A percentile compares a stretch with the other conserved stretches of the same genome.
These are phyloP conservation scores for Stigmatopora nigra DNA, from an alignment of 2,113 vertebrate genomes.

Conservation along the genomic window DNA sequence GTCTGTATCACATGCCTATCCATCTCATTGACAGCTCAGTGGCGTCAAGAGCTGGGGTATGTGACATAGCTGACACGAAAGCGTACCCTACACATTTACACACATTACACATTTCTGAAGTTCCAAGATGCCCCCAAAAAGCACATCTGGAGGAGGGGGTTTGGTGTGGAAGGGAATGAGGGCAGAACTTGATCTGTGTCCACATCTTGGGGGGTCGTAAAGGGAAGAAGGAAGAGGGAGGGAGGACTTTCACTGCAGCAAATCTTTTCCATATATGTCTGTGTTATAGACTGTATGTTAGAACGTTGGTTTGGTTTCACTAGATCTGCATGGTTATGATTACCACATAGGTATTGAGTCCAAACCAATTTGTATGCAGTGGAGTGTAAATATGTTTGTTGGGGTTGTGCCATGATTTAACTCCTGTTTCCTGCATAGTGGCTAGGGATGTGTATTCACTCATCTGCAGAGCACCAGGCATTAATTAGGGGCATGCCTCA, in stretches of 20 bases:
- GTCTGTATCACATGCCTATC: constrained; percentile 57
- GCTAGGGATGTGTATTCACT: not conserved
- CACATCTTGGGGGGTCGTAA: constrained; percentile 45
- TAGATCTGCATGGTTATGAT: constrained; percentile 15
- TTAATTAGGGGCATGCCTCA: not conserved
- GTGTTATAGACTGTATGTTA: constrained; percentile 59
- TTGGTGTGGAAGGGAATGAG: constrained; percentile 14
- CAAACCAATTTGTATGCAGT: constrained; percentile 47
- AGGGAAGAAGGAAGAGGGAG: constrained; percentile 41
- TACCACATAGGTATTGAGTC: constrained; percentile 8
- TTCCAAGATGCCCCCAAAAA: constrained; percentile 20
- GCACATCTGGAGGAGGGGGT: constrained; percentile 65
- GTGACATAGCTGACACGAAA: constrained; percentile 62
- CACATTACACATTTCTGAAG: constrained; percentile 33
- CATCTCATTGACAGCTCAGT: constrained; percentile 66
- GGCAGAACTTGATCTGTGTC: constrained; percentile 54
- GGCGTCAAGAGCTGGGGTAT: constrained; percentile 64
- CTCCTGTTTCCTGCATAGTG: not conserved
- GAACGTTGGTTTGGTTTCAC: constrained; percentile 49
- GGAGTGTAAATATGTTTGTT: constrained; percentile 31
- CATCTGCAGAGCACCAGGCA: not conserved
- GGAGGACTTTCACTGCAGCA: constrained; percentile 59
- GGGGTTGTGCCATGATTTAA: constrained; percentile 35
- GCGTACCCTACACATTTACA: constrained; percentile 42
- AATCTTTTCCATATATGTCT: constrained; percentile 46